phyloP scores from a whole-genome alignment of 2,113 vertebrate species.

The Charina bottae region DNA sequence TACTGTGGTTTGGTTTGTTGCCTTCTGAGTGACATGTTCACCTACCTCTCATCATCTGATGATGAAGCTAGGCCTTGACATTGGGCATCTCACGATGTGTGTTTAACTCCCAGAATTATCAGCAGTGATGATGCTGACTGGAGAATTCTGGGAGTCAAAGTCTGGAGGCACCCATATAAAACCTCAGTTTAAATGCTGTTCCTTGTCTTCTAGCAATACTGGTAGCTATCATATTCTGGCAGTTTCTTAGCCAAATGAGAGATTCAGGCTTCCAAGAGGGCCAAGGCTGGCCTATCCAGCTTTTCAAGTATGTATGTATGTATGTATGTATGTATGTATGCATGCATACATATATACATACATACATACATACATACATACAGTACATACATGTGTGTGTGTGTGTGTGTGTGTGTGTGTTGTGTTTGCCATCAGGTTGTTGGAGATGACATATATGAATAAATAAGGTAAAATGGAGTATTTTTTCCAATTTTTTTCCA shows the following conservation, averaged over 20 bases:
- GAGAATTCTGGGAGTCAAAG: not conserved
- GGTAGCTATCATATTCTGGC: not conserved
- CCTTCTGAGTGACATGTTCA: not conserved
- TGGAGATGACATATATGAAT: conserved; percentile 38
- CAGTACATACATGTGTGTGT: too few relatives aligned
- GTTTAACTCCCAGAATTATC: not conserved
- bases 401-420: too few relatives aligned
- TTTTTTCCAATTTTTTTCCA: not conserved
- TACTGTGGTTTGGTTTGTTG: not conserved
- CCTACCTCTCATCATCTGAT: not conserved
- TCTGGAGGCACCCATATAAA: not conserved
- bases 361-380: too few relatives aligned
- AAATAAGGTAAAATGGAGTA: not conserved
- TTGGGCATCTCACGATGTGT: not conserved
- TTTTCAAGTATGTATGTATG: not conserved
- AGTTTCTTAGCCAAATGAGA: not conserved
- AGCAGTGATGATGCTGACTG: not conserved
- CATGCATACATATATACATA: too few relatives aligned
- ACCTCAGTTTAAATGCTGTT: not conserved
- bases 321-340: too few relatives aligned
- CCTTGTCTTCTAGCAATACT: not conserved
- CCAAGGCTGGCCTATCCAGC: not conserved
- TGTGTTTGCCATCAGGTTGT: conserved; percentile 20
- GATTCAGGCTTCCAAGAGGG: not conserved
- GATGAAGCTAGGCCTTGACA: not conserved